A percentile compares a stretch with the other conserved stretches of the same genome.
Conservation (phyloP, 2,888 invertebrate genomes). For the Ectemnius continuus region DNA sequence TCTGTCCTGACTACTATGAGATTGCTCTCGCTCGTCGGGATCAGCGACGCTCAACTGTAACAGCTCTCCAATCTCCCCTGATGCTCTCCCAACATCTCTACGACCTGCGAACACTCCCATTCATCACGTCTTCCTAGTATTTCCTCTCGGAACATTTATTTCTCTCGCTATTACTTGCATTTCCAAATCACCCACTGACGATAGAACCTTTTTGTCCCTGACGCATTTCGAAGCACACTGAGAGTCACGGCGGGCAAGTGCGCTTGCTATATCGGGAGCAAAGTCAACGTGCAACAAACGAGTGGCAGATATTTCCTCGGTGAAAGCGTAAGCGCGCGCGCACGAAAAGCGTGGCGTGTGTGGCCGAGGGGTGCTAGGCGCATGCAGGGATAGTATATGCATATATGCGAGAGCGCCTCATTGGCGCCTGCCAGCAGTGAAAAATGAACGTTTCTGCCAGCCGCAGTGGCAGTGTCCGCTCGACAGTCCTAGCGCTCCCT, state of each 20-base stretch:
- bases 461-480: constrained; percentile 20
- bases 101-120: too few relatives aligned
- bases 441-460: constrained; percentile 69
- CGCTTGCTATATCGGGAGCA: constrained; percentile 40
- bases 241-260: constrained; percentile 47
- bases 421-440: constrained; percentile 70
- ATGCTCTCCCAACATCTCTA: background rate
- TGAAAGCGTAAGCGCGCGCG: constrained; percentile 42
- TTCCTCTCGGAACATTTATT: too few relatives aligned
- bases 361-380: constrained; percentile 9
- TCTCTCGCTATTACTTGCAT: too few relatives aligned
- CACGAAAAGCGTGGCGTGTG: constrained; percentile 12
- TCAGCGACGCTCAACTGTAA: constrained; percentile 54
- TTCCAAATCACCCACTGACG: too few relatives aligned
- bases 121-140: too few relatives aligned
- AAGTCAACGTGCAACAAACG: constrained; percentile 39
- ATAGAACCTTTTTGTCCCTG: too few relatives aligned
- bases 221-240: constrained; percentile 16
- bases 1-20: constrained; percentile 72
- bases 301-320: constrained; percentile 45
- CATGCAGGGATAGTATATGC: background rate
- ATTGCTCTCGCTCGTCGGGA: constrained; percentile 59
- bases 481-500: too few relatives aligned
- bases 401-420: constrained; percentile 59
- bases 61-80: background rate